Evolutionary conservation across 2,113 vertebrate species (phyloP).

Genomic region (Morone chrysops): DNA sequence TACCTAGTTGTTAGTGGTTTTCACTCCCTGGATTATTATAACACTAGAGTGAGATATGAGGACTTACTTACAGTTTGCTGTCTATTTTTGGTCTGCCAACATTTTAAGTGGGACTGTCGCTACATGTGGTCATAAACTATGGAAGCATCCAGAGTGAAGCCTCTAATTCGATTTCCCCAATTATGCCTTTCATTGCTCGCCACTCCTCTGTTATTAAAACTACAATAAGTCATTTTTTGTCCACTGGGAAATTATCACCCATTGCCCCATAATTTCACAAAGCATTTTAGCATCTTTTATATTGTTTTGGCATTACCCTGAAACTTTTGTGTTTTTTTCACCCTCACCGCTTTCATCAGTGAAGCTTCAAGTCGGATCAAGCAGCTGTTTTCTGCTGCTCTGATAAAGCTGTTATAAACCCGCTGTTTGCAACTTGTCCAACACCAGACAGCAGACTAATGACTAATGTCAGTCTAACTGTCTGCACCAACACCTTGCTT

Average conservation of each 20-base stretch:
- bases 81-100: background rate
- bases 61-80: background rate
- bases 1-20: background rate
- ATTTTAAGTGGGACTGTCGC: background rate
- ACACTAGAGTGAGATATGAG: background rate
- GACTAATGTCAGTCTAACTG: too few relatives aligned
- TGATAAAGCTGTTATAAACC: background rate
- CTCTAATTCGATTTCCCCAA: constrained; percentile 18
- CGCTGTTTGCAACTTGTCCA: background rate
- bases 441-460: background rate
- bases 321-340: background rate
- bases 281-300: background rate
- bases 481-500: too few relatives aligned
- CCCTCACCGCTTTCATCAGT: background rate
- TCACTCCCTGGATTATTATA: background rate
- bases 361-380: rapidly evolving
- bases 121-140: constrained; percentile 1
- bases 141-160: background rate
- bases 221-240: background rate
- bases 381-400: background rate
- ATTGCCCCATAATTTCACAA: background rate
- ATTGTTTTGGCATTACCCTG: background rate
- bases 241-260: background rate
- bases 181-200: background rate
- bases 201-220: background rate